Evolutionary conservation across 2,113 vertebrate genomes (phyloP), one percentile per base, ranked within the genome.

Genomic region (Agapornis roseicollis): DNA sequence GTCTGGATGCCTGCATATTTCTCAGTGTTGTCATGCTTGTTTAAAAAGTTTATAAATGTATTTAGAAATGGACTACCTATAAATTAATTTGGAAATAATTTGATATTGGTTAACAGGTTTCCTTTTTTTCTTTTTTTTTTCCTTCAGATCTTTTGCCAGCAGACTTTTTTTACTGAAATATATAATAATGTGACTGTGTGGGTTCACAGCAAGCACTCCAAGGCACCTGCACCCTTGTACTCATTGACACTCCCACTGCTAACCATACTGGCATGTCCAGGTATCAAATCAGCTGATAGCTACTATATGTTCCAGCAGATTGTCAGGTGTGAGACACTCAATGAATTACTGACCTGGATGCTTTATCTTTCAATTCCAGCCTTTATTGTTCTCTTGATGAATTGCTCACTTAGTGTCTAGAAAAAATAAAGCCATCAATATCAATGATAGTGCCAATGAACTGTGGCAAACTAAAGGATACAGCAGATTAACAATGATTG

Each of bases 361-460:
- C 82, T 95, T 93, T 93, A 80, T 79, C 49, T 90, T 93, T 94
- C 79, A 71, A 5, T 94, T 92, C n/a, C 61, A 94, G 77, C 25
- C 55, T 88, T 88, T 80, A 55, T 55, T 88, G 71, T 65, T 87
- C 31, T 73, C 66, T 91, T 94, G 93, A 95, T 80, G 25, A 91
- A 92, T 72, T 92, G 80, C 46, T 88, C 64, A 55, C 35, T 85
- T 79, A 92, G 58, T 16, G 31, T 53, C 63, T 79, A 35, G 49
- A 66, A 95, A 97, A 94, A 96, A 94, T 80, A 69, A 78, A 85
- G 63, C 24, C 47, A 92, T 95, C 85, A 78, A 69, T 95, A 95
- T 84, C 69, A 93, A 82, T 95, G 73, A 96, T 42, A 70, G 18
- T 66, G 9, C 31, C 70, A 93, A 80, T 82, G 84, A 92, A 85